A percentile compares a stretch with the other conserved stretches of the same genome.
Evolutionary conservation across 2,888 invertebrate species (phyloP).

Genomic region (Polydrusus tereticollis): DNA sequence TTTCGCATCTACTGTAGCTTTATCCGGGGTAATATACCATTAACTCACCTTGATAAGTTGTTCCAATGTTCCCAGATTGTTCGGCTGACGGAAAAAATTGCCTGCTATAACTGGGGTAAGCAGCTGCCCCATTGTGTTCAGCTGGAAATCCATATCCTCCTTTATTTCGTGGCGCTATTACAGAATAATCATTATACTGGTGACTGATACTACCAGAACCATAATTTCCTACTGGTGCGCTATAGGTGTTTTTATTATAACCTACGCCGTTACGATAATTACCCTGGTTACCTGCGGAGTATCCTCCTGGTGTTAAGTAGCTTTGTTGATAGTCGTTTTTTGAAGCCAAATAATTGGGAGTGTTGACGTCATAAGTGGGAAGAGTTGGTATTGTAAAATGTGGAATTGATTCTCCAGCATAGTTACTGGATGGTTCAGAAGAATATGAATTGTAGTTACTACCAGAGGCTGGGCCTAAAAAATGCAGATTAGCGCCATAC

Average conservation of each 20-base stretch:
- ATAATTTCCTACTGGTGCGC: not conserved
- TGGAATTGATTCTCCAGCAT: not conserved
- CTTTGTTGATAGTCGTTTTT: not conserved
- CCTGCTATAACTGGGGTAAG: not conserved
- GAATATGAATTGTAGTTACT: constrained; percentile 2
- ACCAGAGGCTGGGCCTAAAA: constrained; percentile 3
- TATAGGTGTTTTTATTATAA: not conserved
- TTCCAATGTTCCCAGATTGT: constrained; percentile 7
- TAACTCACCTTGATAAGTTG: constrained; percentile 16
- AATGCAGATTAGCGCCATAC: not conserved
- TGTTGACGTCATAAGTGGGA: not conserved
- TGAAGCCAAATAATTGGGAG: not conserved
- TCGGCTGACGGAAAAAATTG: constrained; percentile 11
- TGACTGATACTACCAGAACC: not conserved
- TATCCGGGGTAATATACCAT: too few species aligned
- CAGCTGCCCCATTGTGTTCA: not conserved
- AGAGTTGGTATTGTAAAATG: not conserved
- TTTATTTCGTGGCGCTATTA: not conserved
- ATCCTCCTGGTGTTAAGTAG: not conserved
- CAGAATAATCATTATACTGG: not conserved
- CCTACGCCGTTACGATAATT: not conserved
- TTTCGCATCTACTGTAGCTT: too few species aligned
- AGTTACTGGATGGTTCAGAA: not conserved
- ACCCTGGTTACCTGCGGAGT: not conserved
- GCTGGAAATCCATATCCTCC: not conserved